Evolutionary conservation across 2,888 invertebrate species (phyloP).

Genomic region (Patella caerulea): DNA sequence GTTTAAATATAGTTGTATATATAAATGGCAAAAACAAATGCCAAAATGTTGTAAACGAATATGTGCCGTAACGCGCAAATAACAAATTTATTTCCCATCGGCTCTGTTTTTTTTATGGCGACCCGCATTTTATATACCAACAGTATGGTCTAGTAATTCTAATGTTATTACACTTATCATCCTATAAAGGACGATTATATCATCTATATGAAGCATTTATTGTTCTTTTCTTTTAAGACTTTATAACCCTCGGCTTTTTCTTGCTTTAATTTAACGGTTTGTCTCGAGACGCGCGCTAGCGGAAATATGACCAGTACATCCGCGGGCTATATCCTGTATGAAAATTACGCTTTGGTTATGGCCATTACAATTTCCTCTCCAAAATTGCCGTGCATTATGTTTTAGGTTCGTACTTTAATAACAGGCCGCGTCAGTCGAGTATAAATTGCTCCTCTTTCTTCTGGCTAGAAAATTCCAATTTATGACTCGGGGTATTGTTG

Average conservation of each 20-base stretch:
- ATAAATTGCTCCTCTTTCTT: constrained; percentile 10
- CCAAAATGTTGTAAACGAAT: too few species aligned
- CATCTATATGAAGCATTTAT: too few species aligned
- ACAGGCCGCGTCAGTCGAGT: not conserved
- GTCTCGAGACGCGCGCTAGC: not conserved
- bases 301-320: constrained; percentile 9
- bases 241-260: not conserved
- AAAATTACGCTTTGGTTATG: not conserved
- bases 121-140: too few species aligned
- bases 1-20: too few species aligned
- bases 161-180: too few species aligned
- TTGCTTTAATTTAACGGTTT: constrained; percentile 6
- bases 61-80: too few species aligned
- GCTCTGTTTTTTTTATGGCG: too few species aligned
- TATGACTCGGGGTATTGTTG: constrained; percentile 2
- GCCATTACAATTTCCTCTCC: not conserved
- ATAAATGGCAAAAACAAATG: too few species aligned
- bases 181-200: too few species aligned
- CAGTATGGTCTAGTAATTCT: too few species aligned
- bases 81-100: too few species aligned
- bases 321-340: constrained; percentile 6
- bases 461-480: constrained; percentile 1
- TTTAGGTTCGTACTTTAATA: constrained; percentile 7
- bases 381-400: not conserved
- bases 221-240: too few species aligned